Evolutionary conservation across 2,113 vertebrate genomes (phyloP), one percentile per base, ranked within the genome.

Genomic region (Zeus faber): DNA sequence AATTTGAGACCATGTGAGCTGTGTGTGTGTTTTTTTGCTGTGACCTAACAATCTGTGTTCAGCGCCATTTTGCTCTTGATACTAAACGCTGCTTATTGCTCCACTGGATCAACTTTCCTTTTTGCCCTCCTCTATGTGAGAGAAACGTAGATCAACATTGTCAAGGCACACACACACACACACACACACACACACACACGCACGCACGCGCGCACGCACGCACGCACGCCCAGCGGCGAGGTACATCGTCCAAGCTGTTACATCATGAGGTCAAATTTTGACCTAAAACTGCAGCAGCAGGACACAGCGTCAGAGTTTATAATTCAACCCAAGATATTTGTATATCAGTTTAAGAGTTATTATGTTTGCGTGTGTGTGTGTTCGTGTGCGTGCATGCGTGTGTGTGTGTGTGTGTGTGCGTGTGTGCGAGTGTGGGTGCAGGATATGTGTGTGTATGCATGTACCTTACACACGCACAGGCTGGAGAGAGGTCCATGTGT

Each of bases 211-310:
- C 23, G 21, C 37, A 37, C 26, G 46, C 35, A 53, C 51, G 24
- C 52, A 58, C 51, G 45, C 50, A 48, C 46, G 52, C 23, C 41
- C 43, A 52, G 60, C 43, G 29, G 23, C 60, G 14, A 0, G 50
- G 29, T 25, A 60, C 47, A 5, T 1, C 2, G 31, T 64, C 41
- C 49, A 26, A 25, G 58, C 24, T 49, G 70, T 83, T 77, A 56
- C 70, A 79, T 68, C 71, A 79, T 45, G 1, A 24, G 64, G 65
- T 68, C 67, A 56, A 18, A 61, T 72, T 49, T 78, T 62, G 56
- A 6, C 29, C 1, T 2, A 0, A 61, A 61, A 54, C 49, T 35
- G 29, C 55, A 41, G 62, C 44, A 25, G 5, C 24, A 44, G 1
- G 22, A 25, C 14, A 0, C 21, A 53, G 54, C 49, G 44, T 2